These are phyloP conservation scores for Conus betulinus DNA, from an alignment of 1,140 invertebrate species.

Conservation along the genomic window DNA sequence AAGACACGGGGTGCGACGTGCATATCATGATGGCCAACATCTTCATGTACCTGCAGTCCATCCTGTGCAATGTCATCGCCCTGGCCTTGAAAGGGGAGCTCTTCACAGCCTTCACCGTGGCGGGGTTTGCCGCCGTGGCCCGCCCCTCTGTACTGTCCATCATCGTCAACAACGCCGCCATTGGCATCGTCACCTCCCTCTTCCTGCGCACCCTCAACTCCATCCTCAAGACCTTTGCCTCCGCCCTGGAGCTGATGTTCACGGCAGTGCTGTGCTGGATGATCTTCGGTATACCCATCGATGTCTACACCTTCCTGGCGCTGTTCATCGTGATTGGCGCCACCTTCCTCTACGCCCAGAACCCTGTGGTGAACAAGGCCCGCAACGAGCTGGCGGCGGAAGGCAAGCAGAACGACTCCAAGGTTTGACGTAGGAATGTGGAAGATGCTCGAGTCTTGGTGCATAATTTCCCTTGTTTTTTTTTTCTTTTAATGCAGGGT, in stretches of 20 bases:
- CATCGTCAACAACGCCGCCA: slow-evolving; percentile 91
- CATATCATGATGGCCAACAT: slow-evolving; percentile 96
- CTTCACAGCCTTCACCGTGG: slow-evolving; percentile 53
- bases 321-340: slow-evolving; percentile 90
- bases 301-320: slow-evolving; percentile 87
- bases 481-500: neutral
- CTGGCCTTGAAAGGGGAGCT: slow-evolving; percentile 78
- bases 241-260: slow-evolving; percentile 93
- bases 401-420: slow-evolving; percentile 1
- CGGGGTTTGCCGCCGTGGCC: slow-evolving; percentile 78
- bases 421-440: neutral
- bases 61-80: slow-evolving; percentile 88
- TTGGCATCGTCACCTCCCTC: slow-evolving; percentile 95
- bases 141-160: slow-evolving; percentile 86
- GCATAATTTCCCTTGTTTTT: neutral
- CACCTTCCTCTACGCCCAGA: slow-evolving; percentile 91
- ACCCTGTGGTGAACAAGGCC: slow-evolving; percentile 83
- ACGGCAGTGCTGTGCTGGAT: slow-evolving; percentile 93
- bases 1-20: slow-evolving; percentile 85
- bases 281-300: slow-evolving; percentile 91
- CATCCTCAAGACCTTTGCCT: slow-evolving; percentile 97
- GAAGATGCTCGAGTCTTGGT: neutral
- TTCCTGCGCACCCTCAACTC: slow-evolving; percentile 96
- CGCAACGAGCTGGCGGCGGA: slow-evolving; percentile 42
- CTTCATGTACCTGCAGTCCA: slow-evolving; percentile 97